phyloP scores from a whole-genome alignment of 2,888 invertebrate genomes.

The Drosophila nr. medialis region DNA sequence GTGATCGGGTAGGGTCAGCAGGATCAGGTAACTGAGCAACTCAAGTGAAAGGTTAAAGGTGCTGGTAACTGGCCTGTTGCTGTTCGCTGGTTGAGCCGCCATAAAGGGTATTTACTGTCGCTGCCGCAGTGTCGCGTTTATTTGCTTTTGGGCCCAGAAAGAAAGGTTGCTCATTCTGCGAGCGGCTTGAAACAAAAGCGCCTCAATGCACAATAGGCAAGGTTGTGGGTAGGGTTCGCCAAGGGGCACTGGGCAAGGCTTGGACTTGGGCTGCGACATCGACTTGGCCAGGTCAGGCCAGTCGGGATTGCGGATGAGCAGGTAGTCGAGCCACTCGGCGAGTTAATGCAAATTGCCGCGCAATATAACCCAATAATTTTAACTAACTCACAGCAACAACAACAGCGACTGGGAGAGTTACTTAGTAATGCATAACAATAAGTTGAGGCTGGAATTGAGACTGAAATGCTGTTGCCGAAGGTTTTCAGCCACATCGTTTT shows the following conservation, averaged over 20 bases:
- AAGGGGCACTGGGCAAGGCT: conserved; percentile 66
- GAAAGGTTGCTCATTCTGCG: conserved; percentile 44
- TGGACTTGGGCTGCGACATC: conserved; percentile 42
- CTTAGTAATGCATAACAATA: conserved; percentile 75
- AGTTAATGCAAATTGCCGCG: conserved; percentile 81
- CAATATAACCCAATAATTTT: conserved; percentile 82
- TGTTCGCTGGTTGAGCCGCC: conserved; percentile 26
- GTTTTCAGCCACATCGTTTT: not conserved
- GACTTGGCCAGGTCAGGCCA: conserved; percentile 39
- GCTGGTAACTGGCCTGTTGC: conserved; percentile 16
- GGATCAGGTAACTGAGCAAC: conserved; percentile 31
- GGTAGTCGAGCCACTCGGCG: conserved; percentile 46
- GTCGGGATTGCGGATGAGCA: not conserved
- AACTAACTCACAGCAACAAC: conserved; percentile 58
- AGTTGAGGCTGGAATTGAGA: conserved; percentile 14
- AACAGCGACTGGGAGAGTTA: conserved; percentile 50
- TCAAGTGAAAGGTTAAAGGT: conserved; percentile 56
- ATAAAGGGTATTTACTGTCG: conserved; percentile 82
- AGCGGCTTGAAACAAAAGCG: conserved; percentile 61
- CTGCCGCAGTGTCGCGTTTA: conserved; percentile 75
- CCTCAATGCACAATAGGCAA: conserved; percentile 74
- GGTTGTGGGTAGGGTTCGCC: conserved; percentile 71
- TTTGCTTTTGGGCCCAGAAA: conserved; percentile 49
- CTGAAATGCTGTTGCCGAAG: conserved; percentile 19
- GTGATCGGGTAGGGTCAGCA: conserved; percentile 49